A percentile compares a stretch with the other conserved stretches of the same genome.
phyloP scores from a whole-genome alignment of 2,113 vertebrate species.

The Percina caprodes region DNA sequence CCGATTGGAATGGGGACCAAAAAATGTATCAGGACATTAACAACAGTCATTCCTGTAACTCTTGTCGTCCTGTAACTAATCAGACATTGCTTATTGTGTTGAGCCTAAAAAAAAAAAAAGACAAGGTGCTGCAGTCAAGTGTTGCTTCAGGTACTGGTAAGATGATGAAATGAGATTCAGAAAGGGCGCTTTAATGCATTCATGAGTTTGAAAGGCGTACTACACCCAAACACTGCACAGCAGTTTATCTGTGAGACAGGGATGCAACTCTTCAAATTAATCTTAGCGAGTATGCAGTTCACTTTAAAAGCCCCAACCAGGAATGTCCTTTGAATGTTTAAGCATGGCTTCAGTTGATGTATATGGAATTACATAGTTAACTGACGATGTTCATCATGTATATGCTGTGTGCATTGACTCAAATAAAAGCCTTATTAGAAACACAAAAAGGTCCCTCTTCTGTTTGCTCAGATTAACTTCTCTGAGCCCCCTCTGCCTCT shows the following conservation, averaged over 20 bases:
- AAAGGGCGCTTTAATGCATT: neutral
- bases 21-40: neutral
- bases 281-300: neutral
- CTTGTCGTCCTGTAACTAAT: neutral
- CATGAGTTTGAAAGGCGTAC: neutral
- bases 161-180: neutral
- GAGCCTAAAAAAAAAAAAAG: neutral
- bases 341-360: neutral
- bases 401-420: neutral
- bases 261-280: neutral
- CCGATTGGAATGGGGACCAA: neutral
- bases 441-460: neutral
- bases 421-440: neutral
- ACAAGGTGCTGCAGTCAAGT: neutral
- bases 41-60: neutral
- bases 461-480: slow-evolving; percentile 8
- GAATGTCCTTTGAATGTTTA: neutral
- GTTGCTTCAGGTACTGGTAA: neutral
- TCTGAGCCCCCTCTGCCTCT: neutral
- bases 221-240: neutral
- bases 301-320: neutral
- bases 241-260: neutral
- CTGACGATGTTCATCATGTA: neutral
- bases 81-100: neutral
- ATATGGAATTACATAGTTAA: neutral